Conservation (phyloP, 92 coral and sea anemone species). For the Scolanthus callimorphus region DNA sequence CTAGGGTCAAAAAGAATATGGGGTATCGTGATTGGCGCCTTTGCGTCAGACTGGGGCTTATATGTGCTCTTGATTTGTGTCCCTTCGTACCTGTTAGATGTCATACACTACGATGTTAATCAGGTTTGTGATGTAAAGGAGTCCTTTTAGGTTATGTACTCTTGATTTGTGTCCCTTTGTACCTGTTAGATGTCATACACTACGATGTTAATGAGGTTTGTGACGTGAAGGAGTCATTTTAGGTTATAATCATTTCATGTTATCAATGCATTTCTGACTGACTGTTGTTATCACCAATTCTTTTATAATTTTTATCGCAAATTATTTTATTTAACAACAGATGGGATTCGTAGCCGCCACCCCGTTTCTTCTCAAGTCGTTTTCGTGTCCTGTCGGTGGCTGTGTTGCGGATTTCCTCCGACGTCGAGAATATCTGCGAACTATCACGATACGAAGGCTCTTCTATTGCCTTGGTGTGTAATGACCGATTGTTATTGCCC, state of each 20-base stretch:
- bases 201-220: slow-evolving; percentile 51
- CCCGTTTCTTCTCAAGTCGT: slow-evolving; percentile 69
- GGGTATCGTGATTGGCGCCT: slow-evolving; percentile 70
- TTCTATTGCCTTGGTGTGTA: slow-evolving; percentile 64
- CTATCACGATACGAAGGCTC: slow-evolving; percentile 49
- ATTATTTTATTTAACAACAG: slow-evolving; percentile 19
- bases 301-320: too few species aligned
- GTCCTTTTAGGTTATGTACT: too few species aligned
- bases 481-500: too few species aligned
- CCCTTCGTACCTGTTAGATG: slow-evolving; percentile 67
- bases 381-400: slow-evolving; percentile 70
- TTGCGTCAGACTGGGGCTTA: slow-evolving; percentile 85
- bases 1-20: slow-evolving; percentile 63
- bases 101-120: slow-evolving; percentile 58
- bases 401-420: slow-evolving; percentile 55
- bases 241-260: too few species aligned
- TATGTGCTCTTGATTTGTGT: slow-evolving; percentile 75
- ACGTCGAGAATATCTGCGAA: slow-evolving; percentile 28
- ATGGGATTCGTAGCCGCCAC: slow-evolving; percentile 88
- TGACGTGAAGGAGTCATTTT: too few species aligned
- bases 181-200: slow-evolving; percentile 66
- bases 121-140: too few species aligned
- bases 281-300: too few species aligned
- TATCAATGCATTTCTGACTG: too few species aligned
- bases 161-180: slow-evolving; percentile 72